Percentiles rank a stretch among this genome's conserved stretches.
Conservation (phyloP, 2,113 vertebrate genomes). For the Oreochromis niloticus region DNA sequence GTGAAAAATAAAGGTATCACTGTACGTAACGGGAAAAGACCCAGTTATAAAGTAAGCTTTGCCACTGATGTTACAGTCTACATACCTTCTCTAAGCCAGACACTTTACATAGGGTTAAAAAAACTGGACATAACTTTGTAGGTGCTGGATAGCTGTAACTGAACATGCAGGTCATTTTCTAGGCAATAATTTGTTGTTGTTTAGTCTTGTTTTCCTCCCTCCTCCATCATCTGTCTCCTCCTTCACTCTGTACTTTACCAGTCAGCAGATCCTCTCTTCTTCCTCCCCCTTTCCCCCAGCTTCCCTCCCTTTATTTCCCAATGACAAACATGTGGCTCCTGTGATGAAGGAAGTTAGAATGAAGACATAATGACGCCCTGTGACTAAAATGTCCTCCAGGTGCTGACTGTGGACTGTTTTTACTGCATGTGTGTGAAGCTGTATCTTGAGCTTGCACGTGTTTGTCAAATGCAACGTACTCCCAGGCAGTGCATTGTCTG, state of each 20-base stretch:
- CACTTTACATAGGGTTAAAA: not conserved
- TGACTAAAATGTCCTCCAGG: slow-evolving; percentile 28
- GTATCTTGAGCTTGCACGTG: not conserved
- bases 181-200: not conserved
- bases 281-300: not conserved
- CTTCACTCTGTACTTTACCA: not conserved
- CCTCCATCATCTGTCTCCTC: not conserved
- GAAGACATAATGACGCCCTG: not conserved
- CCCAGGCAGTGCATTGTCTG: not conserved
- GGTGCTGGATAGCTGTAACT: not conserved
- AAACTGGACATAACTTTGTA: not conserved
- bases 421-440: not conserved
- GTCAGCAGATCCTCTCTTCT: not conserved
- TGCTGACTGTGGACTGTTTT: not conserved
- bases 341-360: not conserved
- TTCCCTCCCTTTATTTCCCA: not conserved
- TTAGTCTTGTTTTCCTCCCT: not conserved
- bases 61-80: not conserved
- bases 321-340: slow-evolving; percentile 37
- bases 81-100: not conserved
- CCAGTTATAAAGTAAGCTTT: not conserved
- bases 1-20: not conserved
- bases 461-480: not conserved
- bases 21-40: not conserved
- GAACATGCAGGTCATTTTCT: not conserved